These are phyloP conservation scores for Platerodrilus igneus DNA, from an alignment of 2,888 invertebrate genomes.

Conservation along the genomic window DNA sequence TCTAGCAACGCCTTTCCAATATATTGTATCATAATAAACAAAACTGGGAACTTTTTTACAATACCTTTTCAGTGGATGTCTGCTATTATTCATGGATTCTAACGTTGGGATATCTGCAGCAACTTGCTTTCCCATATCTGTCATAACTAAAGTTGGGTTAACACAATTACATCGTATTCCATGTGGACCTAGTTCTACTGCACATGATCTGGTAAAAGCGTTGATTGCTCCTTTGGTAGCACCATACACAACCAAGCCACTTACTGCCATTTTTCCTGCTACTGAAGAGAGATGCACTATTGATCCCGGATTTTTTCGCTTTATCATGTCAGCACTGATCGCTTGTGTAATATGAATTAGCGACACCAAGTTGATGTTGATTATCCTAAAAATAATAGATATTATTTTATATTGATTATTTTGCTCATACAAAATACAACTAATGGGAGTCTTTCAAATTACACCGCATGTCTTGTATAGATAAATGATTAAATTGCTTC, in stretches of 20 bases:
- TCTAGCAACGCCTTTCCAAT: too few relatives aligned
- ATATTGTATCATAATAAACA: too few relatives aligned
- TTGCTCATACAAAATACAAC: too few relatives aligned
- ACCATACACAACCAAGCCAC: conserved; percentile 72
- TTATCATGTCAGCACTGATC: conserved; percentile 65
- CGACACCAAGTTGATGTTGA: conserved; percentile 76
- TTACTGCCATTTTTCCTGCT: conserved; percentile 66
- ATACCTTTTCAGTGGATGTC: neutral
- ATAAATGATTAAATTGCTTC: too few relatives aligned
- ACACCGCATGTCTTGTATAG: too few relatives aligned
- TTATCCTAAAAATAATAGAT: too few relatives aligned
- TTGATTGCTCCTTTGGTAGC: conserved; percentile 84
- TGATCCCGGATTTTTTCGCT: conserved; percentile 61
- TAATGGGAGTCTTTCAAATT: too few relatives aligned
- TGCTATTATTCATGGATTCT: conserved; percentile 25
- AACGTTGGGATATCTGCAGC: conserved; percentile 75
- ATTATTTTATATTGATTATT: too few relatives aligned
- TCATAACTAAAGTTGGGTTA: conserved; percentile 86
- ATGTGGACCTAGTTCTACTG: conserved; percentile 74
- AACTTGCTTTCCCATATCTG: conserved; percentile 74
- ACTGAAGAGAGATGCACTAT: conserved; percentile 87
- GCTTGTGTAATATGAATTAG: conserved; percentile 77
- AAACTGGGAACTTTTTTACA: too few relatives aligned
- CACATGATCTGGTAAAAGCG: conserved; percentile 72
- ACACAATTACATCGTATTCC: conserved; percentile 83